A percentile compares a stretch with the other conserved stretches of the same genome.
These are phyloP conservation scores for Netelia fuscicornis DNA, from an alignment of 2,888 invertebrate species.

Conservation along the genomic window DNA sequence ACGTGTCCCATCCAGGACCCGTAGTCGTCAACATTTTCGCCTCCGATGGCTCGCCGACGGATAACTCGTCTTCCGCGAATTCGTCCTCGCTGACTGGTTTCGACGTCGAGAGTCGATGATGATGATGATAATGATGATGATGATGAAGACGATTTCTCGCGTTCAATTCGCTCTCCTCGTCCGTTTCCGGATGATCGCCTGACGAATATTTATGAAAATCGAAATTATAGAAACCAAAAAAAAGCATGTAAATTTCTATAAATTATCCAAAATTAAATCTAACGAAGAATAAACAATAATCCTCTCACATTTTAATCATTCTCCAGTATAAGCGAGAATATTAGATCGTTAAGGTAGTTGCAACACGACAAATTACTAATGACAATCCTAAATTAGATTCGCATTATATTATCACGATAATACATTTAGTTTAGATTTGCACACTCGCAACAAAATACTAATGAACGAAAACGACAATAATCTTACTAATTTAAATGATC, in stretches of 20 bases:
- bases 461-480: no score
- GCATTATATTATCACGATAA: background rate
- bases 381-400: conserved; percentile 3
- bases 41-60: conserved; percentile 84
- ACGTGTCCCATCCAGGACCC: conserved; percentile 86
- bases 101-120: conserved; percentile 75
- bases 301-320: background rate
- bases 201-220: conserved; percentile 46
- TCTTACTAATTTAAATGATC: no score
- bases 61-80: conserved; percentile 93
- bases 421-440: background rate
- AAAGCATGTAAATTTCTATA: background rate
- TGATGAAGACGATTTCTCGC: conserved; percentile 79
- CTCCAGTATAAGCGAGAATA: conserved; percentile 18
- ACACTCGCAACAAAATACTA: no score
- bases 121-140: conserved; percentile 79
- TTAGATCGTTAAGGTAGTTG: conserved; percentile 11
- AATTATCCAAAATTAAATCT: background rate
- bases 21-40: conserved; percentile 85
- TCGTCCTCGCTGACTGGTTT: conserved; percentile 91
- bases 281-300: background rate
- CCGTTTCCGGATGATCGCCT: conserved; percentile 82
- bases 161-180: conserved; percentile 81
- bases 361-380: background rate
- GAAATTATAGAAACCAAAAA: conserved; percentile 4